A percentile compares a stretch with the other conserved stretches of the same genome.
Conservation (phyloP, 2,113 vertebrate species). For the Myrmecobius fasciatus region DNA sequence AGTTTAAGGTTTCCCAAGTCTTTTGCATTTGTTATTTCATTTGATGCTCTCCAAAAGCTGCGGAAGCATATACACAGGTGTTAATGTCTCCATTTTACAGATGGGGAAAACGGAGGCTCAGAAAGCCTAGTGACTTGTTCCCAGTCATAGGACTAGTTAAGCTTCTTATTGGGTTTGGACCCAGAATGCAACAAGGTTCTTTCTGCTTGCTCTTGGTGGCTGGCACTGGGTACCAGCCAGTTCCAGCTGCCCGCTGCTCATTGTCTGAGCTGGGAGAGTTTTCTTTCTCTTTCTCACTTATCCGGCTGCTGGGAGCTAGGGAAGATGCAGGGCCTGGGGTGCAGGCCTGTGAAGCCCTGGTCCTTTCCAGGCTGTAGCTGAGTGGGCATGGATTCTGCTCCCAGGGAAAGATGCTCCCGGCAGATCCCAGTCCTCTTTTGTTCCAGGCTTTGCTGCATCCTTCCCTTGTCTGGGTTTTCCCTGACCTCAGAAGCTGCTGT, state of each 20-base stretch:
- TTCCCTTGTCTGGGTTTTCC: constrained; percentile 14
- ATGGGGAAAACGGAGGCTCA: background rate
- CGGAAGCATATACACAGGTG: background rate
- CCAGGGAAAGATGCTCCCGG: constrained; percentile 25
- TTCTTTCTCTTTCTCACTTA: constrained; percentile 17
- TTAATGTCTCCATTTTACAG: background rate
- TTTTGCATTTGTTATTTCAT: background rate
- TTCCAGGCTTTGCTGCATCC: background rate
- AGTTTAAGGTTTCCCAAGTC: background rate
- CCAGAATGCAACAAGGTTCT: background rate
- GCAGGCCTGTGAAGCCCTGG: constrained; percentile 29
- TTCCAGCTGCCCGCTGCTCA: constrained; percentile 11
- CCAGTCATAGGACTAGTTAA: background rate
- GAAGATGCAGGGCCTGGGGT: background rate
- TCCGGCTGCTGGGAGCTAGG: background rate
- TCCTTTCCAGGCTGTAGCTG: constrained; percentile 30
- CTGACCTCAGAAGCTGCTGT: constrained; percentile 62
- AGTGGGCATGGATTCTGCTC: background rate
- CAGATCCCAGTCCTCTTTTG: background rate
- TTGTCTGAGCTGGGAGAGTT: background rate
- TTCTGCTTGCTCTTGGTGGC: constrained; percentile 36
- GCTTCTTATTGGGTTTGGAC: background rate
- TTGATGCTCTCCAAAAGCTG: background rate
- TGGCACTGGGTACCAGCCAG: background rate
- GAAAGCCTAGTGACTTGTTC: background rate